Evolutionary conservation across 1,140 invertebrate genomes (phyloP).

Genomic region (Pseudomyrmex dendroicus): DNA sequence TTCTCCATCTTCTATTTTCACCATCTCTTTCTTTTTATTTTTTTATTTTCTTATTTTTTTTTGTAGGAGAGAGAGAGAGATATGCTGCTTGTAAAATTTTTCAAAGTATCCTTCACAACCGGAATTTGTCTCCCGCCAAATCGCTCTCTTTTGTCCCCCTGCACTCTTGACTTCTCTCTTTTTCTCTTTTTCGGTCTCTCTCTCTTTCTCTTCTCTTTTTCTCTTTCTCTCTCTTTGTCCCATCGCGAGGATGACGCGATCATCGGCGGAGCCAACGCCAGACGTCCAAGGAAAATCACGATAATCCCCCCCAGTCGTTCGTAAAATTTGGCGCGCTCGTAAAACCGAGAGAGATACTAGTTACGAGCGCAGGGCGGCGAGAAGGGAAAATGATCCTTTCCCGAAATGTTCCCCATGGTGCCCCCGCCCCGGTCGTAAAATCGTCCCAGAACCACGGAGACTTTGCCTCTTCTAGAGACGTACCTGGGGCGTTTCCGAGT

Average conservation of each 20-base stretch:
- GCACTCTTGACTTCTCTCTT: not conserved
- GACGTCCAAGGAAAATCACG: slow-evolving; percentile 60
- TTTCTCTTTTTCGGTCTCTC: not conserved
- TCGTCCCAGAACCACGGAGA: slow-evolving; percentile 27
- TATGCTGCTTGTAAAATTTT: slow-evolving; percentile 52
- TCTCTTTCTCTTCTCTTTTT: slow-evolving; percentile 1
- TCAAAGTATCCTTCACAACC: slow-evolving; percentile 41
- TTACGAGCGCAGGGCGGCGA: not conserved
- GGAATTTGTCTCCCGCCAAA: slow-evolving; percentile 32
- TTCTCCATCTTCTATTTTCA: not conserved
- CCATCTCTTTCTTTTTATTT: not conserved
- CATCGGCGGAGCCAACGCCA: slow-evolving; percentile 28
- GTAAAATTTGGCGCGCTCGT: slow-evolving; percentile 64
- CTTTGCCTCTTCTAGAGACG: slow-evolving; percentile 31
- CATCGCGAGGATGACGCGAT: slow-evolving; percentile 39
- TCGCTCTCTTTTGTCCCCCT: not conserved
- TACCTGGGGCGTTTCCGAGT: slow-evolving; percentile 52
- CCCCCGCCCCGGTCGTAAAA: slow-evolving; percentile 35
- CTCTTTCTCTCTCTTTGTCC: slow-evolving; percentile 21
- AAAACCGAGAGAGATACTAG: slow-evolving; percentile 39
- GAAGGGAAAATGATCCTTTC: slow-evolving; percentile 39
- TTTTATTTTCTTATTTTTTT: not conserved
- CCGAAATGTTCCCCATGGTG: slow-evolving; percentile 32
- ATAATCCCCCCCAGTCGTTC: slow-evolving; percentile 51
- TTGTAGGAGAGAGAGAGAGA: no score